Percentiles rank a stretch among this genome's conserved stretches.
Evolutionary conservation across 2,888 invertebrate species (phyloP).

Genomic region (Chaetogeoica ovagalla): DNA sequence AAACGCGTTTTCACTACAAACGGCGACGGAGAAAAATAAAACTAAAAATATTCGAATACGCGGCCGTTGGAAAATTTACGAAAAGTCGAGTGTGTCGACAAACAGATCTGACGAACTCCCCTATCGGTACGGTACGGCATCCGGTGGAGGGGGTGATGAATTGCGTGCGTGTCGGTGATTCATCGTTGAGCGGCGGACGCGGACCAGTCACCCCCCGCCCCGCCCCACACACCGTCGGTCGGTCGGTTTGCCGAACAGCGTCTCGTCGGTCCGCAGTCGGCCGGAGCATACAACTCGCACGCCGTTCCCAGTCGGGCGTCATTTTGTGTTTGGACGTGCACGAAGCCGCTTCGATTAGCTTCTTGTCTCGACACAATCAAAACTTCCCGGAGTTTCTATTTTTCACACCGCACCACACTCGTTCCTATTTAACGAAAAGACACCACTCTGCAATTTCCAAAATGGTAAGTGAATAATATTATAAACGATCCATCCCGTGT

Average conservation of each 20-base stretch:
- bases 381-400: neutral
- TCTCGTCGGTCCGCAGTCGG: slow-evolving; percentile 29
- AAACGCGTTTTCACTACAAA: too few relatives aligned
- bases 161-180: slow-evolving; percentile 17
- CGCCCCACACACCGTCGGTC: neutral
- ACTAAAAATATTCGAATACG: too few relatives aligned
- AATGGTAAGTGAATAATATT: slow-evolving; percentile 49
- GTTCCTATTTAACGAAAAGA: slow-evolving; percentile 33
- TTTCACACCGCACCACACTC: too few relatives aligned
- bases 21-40: too few relatives aligned
- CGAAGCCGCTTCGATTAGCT: slow-evolving; percentile 37
- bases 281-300: slow-evolving; percentile 30
- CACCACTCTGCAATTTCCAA: neutral
- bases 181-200: neutral
- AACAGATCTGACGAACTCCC: slow-evolving; percentile 11
- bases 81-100: too few relatives aligned
- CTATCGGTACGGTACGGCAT: too few relatives aligned
- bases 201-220: neutral
- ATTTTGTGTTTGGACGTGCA: slow-evolving; percentile 51
- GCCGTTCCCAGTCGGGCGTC: slow-evolving; percentile 8
- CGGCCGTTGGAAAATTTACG: too few relatives aligned
- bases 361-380: slow-evolving; percentile 34
- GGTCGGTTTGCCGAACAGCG: slow-evolving; percentile 48
- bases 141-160: neutral
- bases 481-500: too few relatives aligned